Percentiles rank a stretch among this genome's conserved stretches.
Evolutionary conservation across 2,888 invertebrate genomes (phyloP).

Genomic region (Rhagonycha fulva): DNA sequence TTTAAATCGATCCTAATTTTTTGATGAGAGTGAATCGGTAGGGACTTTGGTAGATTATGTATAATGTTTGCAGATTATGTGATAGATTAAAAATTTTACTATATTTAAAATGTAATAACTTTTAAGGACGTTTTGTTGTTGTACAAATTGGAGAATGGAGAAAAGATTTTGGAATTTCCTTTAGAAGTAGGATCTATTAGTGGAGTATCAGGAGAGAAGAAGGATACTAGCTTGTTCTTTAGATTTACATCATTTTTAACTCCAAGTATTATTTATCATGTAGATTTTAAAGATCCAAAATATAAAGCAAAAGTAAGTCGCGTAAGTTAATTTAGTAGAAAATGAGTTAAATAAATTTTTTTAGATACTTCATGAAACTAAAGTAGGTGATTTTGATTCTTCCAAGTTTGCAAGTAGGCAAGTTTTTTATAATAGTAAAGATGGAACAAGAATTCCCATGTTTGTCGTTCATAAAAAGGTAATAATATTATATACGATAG

Average conservation of each 20-base stretch:
- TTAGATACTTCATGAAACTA: slow-evolving; percentile 83
- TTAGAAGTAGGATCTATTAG: slow-evolving; percentile 86
- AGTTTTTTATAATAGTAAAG: slow-evolving; percentile 90
- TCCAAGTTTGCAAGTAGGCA: slow-evolving; percentile 82
- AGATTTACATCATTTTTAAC: slow-evolving; percentile 92
- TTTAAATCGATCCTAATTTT: no score
- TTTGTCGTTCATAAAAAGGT: slow-evolving; percentile 86
- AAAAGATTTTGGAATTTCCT: slow-evolving; percentile 72
- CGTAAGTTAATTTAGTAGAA: not conserved
- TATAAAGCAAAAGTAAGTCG: slow-evolving; percentile 64
- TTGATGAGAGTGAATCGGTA: no score
- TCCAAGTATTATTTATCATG: slow-evolving; percentile 85
- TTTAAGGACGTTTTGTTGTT: slow-evolving; percentile 81
- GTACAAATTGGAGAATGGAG: slow-evolving; percentile 74
- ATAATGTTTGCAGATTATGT: no score
- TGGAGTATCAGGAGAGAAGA: slow-evolving; percentile 82
- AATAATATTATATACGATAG: slow-evolving; percentile 24
- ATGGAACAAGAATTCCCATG: slow-evolving; percentile 94
- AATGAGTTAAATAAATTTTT: slow-evolving; percentile 19
- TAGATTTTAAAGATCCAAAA: slow-evolving; percentile 73
- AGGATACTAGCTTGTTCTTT: slow-evolving; percentile 89
- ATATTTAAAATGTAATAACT: not conserved
- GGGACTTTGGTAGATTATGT: no score
- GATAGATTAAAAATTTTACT: no score
- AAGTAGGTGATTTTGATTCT: slow-evolving; percentile 80